Conservation (phyloP, 2,888 invertebrate species). For the Thecophora atra region DNA sequence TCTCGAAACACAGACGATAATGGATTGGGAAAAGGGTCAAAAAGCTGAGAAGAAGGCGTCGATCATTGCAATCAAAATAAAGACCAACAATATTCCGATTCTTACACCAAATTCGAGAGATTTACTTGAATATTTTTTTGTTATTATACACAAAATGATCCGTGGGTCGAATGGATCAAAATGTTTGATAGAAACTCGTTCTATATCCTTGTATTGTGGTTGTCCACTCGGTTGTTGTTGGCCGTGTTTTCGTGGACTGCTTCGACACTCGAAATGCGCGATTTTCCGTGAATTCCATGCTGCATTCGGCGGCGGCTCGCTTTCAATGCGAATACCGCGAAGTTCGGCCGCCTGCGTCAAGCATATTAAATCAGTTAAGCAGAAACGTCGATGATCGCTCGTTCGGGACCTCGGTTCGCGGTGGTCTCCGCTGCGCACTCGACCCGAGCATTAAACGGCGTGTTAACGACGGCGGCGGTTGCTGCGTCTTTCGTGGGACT, state of each 20-base stretch:
- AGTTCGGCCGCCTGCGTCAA: conserved; percentile 26
- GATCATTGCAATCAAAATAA: no score
- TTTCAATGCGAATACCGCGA: conserved; percentile 40
- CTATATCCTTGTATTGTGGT: not conserved
- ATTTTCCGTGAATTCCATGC: conserved; percentile 31
- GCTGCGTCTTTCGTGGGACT: not conserved
- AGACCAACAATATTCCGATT: no score
- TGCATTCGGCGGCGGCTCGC: conserved; percentile 18
- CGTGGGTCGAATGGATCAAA: not conserved
- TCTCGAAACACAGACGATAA: no score
- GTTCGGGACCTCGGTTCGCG: not conserved
- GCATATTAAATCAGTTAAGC: conserved; percentile 44
- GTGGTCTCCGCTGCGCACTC: conserved; percentile 20
- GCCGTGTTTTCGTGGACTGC: not conserved
- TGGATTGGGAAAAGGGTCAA: no score
- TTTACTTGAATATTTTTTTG: no score
- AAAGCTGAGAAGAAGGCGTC: no score
- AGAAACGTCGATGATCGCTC: conserved; percentile 33
- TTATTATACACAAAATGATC: no score
- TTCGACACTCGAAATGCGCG: not conserved
- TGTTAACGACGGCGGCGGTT: no score
- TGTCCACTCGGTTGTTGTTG: not conserved
- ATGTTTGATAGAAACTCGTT: not conserved
- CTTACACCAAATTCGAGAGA: no score
- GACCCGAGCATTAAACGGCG: not conserved